Conservation (phyloP, 2,888 invertebrate genomes). For the Rhingia campestris region DNA sequence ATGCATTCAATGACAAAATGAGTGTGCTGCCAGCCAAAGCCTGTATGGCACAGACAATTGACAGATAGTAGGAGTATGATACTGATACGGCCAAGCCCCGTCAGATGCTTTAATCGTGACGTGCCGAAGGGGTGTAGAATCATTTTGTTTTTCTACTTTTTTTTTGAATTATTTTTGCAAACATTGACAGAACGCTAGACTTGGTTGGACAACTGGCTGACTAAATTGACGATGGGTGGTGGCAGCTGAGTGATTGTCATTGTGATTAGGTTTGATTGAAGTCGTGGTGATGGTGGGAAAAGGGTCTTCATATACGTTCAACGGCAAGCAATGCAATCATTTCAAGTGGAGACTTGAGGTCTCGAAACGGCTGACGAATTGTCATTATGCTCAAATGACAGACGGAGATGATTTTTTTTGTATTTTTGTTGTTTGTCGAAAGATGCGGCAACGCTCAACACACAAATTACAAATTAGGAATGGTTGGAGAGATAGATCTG, state of each 20-base stretch:
- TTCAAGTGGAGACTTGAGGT: constrained; percentile 3
- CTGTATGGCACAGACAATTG: constrained; percentile 14
- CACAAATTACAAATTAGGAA: too few species aligned
- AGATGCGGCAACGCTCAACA: too few species aligned
- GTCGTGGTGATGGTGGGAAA: constrained; percentile 14
- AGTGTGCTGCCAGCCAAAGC: constrained; percentile 20
- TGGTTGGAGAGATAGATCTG: too few species aligned
- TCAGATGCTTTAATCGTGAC: constrained; percentile 23
- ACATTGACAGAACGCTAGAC: constrained; percentile 22
- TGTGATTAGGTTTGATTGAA: constrained; percentile 31
- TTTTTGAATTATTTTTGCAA: constrained; percentile 30
- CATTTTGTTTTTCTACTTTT: background rate
- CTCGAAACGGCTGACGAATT: too few species aligned
- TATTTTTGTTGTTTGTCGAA: too few species aligned
- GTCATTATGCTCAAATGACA: too few species aligned
- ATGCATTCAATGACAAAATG: constrained; percentile 51
- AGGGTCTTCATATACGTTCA: constrained; percentile 31
- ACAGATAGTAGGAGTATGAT: constrained; percentile 21
- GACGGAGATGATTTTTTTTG: too few species aligned
- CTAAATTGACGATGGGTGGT: constrained; percentile 2
- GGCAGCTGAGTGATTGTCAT: constrained; percentile 15
- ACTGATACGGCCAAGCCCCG: constrained; percentile 16
- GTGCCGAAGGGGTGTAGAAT: constrained; percentile 12
- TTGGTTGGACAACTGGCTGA: constrained; percentile 7
- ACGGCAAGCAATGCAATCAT: constrained; percentile 23